These are phyloP conservation scores for Panulirus ornatus DNA, from an alignment of 1,140 invertebrate genomes.

Conservation along the genomic window DNA sequence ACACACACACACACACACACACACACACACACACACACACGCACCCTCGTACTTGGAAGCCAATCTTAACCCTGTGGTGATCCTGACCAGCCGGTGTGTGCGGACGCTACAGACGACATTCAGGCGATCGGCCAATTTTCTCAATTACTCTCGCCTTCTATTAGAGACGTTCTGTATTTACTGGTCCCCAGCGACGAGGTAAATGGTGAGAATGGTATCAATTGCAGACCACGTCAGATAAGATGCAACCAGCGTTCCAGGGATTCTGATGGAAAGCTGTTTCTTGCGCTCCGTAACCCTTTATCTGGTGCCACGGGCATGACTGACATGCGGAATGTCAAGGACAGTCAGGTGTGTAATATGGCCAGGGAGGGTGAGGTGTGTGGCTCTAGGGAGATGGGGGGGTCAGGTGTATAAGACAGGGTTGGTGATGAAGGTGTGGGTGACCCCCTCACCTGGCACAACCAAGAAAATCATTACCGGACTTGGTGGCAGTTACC, in stretches of 20 bases:
- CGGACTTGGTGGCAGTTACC: too few species aligned
- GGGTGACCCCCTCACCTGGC: too few species aligned
- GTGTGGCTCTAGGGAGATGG: neutral
- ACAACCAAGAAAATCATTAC: too few species aligned
- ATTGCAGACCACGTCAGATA: neutral
- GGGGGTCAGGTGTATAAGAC: neutral
- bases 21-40: neutral
- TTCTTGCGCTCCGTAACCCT: too few species aligned
- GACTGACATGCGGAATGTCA: too few species aligned
- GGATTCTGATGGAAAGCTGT: too few species aligned
- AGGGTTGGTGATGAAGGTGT: neutral
- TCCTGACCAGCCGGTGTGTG: neutral
- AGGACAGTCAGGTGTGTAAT: neutral
- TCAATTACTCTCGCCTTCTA: neutral
- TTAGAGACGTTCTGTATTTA: slow-evolving; percentile 1
- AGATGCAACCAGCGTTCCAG: neutral
- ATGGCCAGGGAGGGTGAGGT: neutral
- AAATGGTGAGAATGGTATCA: neutral
- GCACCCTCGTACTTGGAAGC: neutral
- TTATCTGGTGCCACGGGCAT: too few species aligned
- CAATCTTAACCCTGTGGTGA: neutral
- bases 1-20: neutral
- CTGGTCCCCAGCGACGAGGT: neutral
- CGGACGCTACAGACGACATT: neutral
- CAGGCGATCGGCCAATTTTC: neutral